A percentile compares a stretch with the other conserved stretches of the same genome.
phyloP scores from a whole-genome alignment of 2,113 vertebrate genomes.

The Hypomesus transpacificus region DNA sequence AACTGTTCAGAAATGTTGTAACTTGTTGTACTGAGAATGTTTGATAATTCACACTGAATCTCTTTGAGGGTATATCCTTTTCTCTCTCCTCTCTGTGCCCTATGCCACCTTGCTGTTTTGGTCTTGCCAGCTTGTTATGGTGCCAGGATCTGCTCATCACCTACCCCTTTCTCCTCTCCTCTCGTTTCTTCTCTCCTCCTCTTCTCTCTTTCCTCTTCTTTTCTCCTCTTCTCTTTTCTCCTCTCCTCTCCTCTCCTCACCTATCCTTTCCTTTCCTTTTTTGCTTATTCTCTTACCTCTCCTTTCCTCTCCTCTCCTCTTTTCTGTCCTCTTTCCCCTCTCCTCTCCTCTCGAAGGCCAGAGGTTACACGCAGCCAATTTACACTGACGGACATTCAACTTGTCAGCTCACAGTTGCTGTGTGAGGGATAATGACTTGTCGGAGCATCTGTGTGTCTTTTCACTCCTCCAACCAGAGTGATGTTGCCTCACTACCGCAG shows the following conservation, averaged over 20 bases:
- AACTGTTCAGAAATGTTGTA: no score
- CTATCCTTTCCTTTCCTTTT: no score
- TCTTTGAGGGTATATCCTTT: no score
- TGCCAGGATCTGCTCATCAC: constrained; percentile 28
- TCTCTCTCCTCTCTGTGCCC: background rate
- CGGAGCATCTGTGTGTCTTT: constrained; percentile 51
- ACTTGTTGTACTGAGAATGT: no score
- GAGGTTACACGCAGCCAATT: constrained; percentile 51
- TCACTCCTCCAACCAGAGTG: constrained; percentile 33
- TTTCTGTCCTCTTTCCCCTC: background rate
- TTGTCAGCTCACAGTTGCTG: constrained; percentile 50
- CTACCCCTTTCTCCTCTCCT: background rate
- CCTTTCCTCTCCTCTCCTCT: background rate
- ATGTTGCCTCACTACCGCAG: constrained; percentile 34
- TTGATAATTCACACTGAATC: no score
- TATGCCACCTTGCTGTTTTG: constrained; percentile 22
- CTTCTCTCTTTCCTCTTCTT: constrained; percentile 8
- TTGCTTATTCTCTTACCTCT: background rate
- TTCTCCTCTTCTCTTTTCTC: constrained; percentile 4
- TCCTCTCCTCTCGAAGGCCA: constrained; percentile 26
- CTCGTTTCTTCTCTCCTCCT: constrained; percentile 1
- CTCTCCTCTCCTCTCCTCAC: constrained; percentile 7
- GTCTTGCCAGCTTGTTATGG: constrained; percentile 44
- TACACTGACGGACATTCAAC: constrained; percentile 52
- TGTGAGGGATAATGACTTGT: constrained; percentile 54